These are phyloP conservation scores for Trichomalopsis sarcophagae DNA, from an alignment of 1,140 invertebrate species.

Conservation along the genomic window DNA sequence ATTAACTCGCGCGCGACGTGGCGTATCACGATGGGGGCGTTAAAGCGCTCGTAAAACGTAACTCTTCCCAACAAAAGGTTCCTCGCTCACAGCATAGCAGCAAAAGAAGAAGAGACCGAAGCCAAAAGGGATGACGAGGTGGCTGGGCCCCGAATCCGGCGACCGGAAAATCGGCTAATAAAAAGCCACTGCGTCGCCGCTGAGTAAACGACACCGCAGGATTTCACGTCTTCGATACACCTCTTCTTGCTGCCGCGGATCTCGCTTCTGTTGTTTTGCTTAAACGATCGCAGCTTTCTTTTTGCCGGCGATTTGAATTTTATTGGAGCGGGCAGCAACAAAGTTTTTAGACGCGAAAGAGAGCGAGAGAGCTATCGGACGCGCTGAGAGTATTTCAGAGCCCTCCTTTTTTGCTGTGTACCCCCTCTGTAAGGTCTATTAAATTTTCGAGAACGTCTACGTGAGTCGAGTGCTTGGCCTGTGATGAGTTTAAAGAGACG, in stretches of 20 bases:
- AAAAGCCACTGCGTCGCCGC: not conserved
- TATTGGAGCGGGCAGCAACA: not conserved
- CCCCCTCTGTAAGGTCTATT: not conserved
- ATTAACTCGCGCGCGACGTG: not conserved
- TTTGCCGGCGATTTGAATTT: conserved; percentile 7
- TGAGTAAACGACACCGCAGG: not conserved
- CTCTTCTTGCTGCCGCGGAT: not conserved
- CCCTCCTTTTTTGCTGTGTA: not conserved
- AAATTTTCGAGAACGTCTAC: not conserved
- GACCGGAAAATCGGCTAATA: not conserved
- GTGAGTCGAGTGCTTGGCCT: not conserved
- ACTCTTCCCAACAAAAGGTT: not conserved
- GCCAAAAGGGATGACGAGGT: no score
- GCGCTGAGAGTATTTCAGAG: not conserved
- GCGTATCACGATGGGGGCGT: not conserved
- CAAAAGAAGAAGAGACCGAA: not conserved
- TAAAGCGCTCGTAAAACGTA: not conserved
- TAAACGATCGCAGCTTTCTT: not conserved
- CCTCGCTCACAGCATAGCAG: not conserved
- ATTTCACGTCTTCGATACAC: not conserved
- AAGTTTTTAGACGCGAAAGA: not conserved
- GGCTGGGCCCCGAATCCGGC: not conserved
- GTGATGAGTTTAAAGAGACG: not conserved
- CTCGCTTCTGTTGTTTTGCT: not conserved
- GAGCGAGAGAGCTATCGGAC: no score